Evolutionary conservation across 2,797 vertebrate species (phyloP).

Genomic region (Phataginus tetradactyla): DNA sequence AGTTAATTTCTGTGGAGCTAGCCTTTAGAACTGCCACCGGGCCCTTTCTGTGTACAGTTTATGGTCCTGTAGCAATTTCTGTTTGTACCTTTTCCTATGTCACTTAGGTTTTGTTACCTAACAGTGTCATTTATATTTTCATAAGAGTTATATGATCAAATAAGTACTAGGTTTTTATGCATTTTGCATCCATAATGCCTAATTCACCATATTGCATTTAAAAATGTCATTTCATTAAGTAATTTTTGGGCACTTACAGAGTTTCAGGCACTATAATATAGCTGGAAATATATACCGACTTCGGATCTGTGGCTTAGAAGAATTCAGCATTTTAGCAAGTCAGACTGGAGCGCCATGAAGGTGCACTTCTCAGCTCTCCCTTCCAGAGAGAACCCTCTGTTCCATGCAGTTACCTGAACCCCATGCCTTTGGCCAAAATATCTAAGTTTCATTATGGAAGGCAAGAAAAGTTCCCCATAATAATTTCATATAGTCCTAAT

Average conservation of each 20-base stretch:
- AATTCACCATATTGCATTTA: not conserved
- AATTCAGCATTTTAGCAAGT: not conserved
- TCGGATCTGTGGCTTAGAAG: not conserved
- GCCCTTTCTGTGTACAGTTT: not conserved
- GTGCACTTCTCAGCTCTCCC: not conserved
- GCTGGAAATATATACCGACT: not conserved
- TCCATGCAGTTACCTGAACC: not conserved
- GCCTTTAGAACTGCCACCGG: not conserved
- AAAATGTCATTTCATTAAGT: slow-evolving; percentile 12
- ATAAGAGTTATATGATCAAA: not conserved
- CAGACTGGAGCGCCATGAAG: not conserved
- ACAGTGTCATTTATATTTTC: not conserved
- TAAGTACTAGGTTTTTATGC: not conserved
- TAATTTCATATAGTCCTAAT: too few species aligned
- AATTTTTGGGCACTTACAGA: not conserved
- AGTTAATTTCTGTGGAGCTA: slow-evolving; percentile 37
- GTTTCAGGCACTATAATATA: not conserved
- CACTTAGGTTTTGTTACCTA: not conserved
- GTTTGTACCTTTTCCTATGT: not conserved
- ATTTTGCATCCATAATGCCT: not conserved
- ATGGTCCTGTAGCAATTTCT: not conserved
- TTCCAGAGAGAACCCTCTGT: not conserved
- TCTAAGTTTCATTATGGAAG: not conserved
- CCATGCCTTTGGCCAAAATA: too few species aligned
- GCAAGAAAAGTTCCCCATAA: too few species aligned